Base-by-base conservation (phyloP, 1,140 invertebrate genomes). In the Agrilus planipennis region DNA sequence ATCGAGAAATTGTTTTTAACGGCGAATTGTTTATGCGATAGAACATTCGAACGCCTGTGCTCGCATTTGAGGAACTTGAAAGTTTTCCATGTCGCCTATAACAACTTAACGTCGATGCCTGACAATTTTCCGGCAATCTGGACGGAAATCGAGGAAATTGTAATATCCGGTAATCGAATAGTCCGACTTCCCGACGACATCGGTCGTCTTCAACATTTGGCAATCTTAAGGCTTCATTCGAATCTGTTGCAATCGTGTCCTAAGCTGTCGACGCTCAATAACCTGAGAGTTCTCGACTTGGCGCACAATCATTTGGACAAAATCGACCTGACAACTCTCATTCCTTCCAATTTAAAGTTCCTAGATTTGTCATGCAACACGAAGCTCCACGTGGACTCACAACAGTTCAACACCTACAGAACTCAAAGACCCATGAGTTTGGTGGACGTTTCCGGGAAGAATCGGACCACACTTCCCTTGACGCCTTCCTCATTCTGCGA, bases 291-390 rank as follows among this genome's bases (percentile, higher is more conserved):
- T 23, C 61, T 89, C 22, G 85, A 89, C 66, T 67, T 89, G 40
- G 84, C 85, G 0, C 84, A 89, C 51, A 89, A 89, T 60, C 80
- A 85, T 59, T 59, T 89, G 28, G 81, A 86, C 54, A 72, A 74
- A 39, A 71, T 89, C 29, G 83, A 88, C 62, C 63, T 89, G 41
- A 71, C 76, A 25, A 68, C 75, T 1, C 53, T 89, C 17, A 79
- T 87, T 20, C 81, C 84, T 15, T 77, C 82, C 28, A 83, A 85
- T 56, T 65, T 89, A 7, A 83, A 86, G 54, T 87, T 86, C 58
- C 62, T 89, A 23, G 86, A 89, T 54, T 73, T 89, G 52, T 88
- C 84, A 0, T 86, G 84, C 38, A 89, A 89, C 53, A 68, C 76
- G 14, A 76, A 83, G 51, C 61, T 87, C 5, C 80, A 84, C 63